phyloP scores from a whole-genome alignment of 2,797 vertebrate species.

The Betta splendens region DNA sequence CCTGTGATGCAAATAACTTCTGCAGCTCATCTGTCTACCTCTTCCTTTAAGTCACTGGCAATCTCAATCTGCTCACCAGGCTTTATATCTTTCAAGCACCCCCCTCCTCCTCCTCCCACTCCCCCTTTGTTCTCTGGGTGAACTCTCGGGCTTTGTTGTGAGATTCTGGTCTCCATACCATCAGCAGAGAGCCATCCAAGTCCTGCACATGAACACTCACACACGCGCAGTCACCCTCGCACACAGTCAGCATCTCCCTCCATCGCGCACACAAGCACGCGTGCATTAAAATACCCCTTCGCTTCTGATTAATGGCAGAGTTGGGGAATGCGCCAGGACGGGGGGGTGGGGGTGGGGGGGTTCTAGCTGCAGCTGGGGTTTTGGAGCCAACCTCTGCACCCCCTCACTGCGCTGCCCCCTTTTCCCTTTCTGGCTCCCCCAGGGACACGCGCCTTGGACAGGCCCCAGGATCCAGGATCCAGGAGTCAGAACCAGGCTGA shows the following conservation, averaged over 20 bases:
- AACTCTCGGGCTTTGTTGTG: slow-evolving; percentile 81
- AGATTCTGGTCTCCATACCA: slow-evolving; percentile 83
- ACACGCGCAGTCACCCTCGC: slow-evolving; percentile 43
- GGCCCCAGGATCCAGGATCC: slow-evolving; percentile 81
- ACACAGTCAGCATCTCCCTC: slow-evolving; percentile 59
- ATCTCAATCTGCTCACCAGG: slow-evolving; percentile 80
- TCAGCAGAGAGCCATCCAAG: slow-evolving; percentile 72
- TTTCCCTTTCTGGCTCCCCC: slow-evolving; percentile 80
- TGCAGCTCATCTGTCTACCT: slow-evolving; percentile 59
- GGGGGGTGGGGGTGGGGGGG: slow-evolving; percentile 67
- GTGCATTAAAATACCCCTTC: slow-evolving; percentile 66
- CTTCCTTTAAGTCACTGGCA: slow-evolving; percentile 66
- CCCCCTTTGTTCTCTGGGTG: slow-evolving; percentile 80
- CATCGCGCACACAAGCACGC: slow-evolving; percentile 54
- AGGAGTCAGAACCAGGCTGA: slow-evolving; percentile 82
- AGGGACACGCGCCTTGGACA: slow-evolving; percentile 82
- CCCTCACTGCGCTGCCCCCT: slow-evolving; percentile 82
- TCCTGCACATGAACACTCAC: slow-evolving; percentile 63
- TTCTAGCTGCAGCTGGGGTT: slow-evolving; percentile 85
- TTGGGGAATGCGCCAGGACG: slow-evolving; percentile 84
- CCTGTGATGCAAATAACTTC: slow-evolving; percentile 48
- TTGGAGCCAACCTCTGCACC: slow-evolving; percentile 81
- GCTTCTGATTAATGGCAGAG: slow-evolving; percentile 86
- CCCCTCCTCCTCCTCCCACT: no score
- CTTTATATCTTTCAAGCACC: slow-evolving; percentile 74